A percentile compares a stretch with the other conserved stretches of the same genome.
These are phyloP conservation scores for Magallana angulata DNA, from an alignment of 1,140 invertebrate species.

Conservation along the genomic window DNA sequence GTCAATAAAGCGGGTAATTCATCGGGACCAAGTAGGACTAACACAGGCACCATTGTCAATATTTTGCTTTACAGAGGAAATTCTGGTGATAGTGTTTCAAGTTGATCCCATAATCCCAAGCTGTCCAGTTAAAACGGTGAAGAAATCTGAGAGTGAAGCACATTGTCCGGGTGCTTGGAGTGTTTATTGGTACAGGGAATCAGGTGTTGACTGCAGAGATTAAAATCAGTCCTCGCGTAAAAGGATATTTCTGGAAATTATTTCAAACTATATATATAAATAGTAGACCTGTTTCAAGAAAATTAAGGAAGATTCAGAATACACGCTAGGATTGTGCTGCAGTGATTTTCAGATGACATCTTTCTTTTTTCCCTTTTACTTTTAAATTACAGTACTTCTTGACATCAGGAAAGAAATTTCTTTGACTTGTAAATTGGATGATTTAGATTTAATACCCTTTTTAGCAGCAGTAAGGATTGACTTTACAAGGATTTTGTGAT, in stretches of 20 bases:
- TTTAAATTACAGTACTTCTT: too few species aligned
- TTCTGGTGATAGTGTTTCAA: slow-evolving; percentile 1
- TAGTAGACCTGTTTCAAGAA: too few species aligned
- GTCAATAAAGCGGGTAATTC: not conserved
- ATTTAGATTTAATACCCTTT: not conserved
- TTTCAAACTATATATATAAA: too few species aligned
- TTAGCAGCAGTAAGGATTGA: too few species aligned
- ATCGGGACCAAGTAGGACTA: not conserved
- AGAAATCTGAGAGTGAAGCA: not conserved
- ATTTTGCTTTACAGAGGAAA: slow-evolving; percentile 15
- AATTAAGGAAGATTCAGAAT: too few species aligned
- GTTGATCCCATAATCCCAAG: not conserved
- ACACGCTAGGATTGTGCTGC: too few species aligned
- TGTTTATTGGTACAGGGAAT: slow-evolving; percentile 21
- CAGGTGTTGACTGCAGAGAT: not conserved
- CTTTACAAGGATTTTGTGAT: too few species aligned
- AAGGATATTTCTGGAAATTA: too few species aligned
- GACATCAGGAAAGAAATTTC: too few species aligned
- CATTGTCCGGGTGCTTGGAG: not conserved
- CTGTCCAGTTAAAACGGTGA: not conserved
- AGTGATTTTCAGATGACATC: too few species aligned
- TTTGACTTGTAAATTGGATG: not conserved
- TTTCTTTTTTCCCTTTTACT: too few species aligned
- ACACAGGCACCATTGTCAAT: not conserved
- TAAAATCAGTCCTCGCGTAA: not conserved